Percentiles rank a stretch among this genome's conserved stretches.
Evolutionary conservation across 2,888 invertebrate species (phyloP).

Genomic region (Caenorhabditis drosophilae): DNA sequence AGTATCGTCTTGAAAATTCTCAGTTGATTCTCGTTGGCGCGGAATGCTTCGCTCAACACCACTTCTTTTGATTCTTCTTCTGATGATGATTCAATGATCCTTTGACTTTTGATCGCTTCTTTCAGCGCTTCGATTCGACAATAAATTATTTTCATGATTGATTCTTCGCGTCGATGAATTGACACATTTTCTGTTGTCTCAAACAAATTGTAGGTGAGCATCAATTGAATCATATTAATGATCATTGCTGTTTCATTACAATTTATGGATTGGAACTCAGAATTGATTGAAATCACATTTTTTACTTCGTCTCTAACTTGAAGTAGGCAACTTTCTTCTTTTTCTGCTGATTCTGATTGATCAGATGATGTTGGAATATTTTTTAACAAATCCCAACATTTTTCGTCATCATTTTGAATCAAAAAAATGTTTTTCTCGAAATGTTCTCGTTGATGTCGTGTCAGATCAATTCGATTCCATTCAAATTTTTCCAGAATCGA

Average conservation of each 20-base stretch:
- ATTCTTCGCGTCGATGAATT: neutral
- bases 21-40: neutral
- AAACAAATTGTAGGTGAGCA: neutral
- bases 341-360: neutral
- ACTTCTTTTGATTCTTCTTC: too few species aligned
- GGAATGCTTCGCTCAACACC: neutral
- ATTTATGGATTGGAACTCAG: neutral
- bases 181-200: neutral
- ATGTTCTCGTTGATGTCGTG: neutral
- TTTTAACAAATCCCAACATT: neutral
- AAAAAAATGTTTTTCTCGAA: neutral
- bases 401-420: neutral
- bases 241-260: neutral
- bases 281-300: neutral
- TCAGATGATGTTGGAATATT: neutral
- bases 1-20: neutral
- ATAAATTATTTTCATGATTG: neutral
- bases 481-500: neutral
- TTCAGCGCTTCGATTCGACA: neutral
- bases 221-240: neutral
- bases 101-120: neutral
- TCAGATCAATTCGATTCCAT: neutral
- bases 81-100: too few species aligned
- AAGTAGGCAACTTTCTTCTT: neutral
- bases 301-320: neutral